Evolutionary conservation across 2,113 vertebrate genomes (phyloP).

Genomic region (Elgaria multicarinata): DNA sequence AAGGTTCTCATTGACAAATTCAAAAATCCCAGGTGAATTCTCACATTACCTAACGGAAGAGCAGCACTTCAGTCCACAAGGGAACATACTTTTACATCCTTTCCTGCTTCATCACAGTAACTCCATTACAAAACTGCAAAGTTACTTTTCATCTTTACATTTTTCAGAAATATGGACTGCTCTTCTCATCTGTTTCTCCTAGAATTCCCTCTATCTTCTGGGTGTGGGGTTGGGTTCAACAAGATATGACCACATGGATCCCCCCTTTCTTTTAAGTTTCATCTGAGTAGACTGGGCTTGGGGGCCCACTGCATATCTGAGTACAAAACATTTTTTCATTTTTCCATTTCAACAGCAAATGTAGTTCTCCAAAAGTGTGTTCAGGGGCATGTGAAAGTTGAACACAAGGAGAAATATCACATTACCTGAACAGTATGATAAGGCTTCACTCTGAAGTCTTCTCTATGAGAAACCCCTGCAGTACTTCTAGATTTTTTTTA

Average conservation of each 20-base stretch:
- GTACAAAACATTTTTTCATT: neutral
- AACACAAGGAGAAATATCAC: neutral
- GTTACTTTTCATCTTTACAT: no score
- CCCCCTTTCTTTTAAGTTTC: neutral
- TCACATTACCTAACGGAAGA: neutral
- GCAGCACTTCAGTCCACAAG: neutral
- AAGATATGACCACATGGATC: no score
- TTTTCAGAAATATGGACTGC: neutral
- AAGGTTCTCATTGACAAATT: neutral
- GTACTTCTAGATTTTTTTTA: neutral
- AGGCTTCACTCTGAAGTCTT: neutral
- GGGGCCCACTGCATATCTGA: no score
- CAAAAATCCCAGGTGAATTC: neutral
- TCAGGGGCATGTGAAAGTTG: no score
- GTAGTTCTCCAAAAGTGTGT: neutral
- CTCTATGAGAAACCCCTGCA: neutral
- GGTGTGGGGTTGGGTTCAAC: neutral
- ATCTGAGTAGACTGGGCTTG: neutral
- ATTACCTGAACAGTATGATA: neutral
- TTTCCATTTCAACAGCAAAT: neutral
- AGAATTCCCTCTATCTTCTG: neutral
- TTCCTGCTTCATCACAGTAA: neutral
- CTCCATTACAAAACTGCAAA: neutral
- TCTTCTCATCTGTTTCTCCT: neutral
- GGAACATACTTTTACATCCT: neutral